These are phyloP conservation scores for Phalloptychus januarius DNA, from an alignment of 2,797 vertebrate species.

Conservation along the genomic window DNA sequence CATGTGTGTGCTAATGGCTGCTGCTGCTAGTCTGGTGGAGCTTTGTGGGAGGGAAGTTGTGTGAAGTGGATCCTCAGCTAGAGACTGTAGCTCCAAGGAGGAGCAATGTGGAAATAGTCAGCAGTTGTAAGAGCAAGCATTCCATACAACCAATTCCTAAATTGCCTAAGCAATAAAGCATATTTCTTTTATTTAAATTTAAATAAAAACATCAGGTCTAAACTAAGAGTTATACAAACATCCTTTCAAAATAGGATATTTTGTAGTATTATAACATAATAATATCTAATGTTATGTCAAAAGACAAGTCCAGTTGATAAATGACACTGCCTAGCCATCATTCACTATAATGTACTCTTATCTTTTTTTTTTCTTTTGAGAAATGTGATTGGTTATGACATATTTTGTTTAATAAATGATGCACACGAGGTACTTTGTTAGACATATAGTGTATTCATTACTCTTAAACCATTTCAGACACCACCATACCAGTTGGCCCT, in stretches of 20 bases:
- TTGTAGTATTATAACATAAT: background rate
- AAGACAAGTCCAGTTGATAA: constrained; percentile 5
- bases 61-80: too few relatives aligned
- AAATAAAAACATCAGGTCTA: background rate
- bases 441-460: constrained; percentile 8
- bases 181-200: background rate
- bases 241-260: background rate
- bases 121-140: background rate
- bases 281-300: background rate
- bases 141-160: background rate
- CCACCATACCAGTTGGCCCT: constrained; percentile 16
- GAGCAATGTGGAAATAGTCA: background rate
- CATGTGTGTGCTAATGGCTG: too few relatives aligned
- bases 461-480: constrained; percentile 8
- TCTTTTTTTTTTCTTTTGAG: background rate
- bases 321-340: constrained; percentile 15
- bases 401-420: constrained; percentile 9
- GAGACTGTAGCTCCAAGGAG: too few relatives aligned
- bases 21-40: too few relatives aligned
- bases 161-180: background rate
- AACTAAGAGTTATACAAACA: background rate
- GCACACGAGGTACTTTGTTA: background rate
- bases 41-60: too few relatives aligned
- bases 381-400: background rate
- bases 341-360: background rate